Conservation (phyloP, 2,113 vertebrate genomes). For the Vulpes lagopus region DNA sequence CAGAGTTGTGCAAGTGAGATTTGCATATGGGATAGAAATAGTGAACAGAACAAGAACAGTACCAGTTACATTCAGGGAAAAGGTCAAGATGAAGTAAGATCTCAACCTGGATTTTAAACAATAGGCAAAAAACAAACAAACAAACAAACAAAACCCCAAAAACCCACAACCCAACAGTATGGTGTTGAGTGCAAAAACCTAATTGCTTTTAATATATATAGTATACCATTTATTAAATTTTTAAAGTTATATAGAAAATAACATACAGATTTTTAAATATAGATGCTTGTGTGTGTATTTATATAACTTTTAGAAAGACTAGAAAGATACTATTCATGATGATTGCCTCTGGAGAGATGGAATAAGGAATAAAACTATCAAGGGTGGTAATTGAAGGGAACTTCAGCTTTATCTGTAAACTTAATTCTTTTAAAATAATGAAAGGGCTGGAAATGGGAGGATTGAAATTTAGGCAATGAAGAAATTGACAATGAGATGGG, state of each 20-base stretch:
- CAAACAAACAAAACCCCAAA: not conserved
- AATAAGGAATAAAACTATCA: not conserved
- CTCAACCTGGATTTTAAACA: slow-evolving; percentile 7
- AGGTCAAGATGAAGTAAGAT: not conserved
- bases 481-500: not conserved
- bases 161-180: not conserved
- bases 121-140: not conserved
- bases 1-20: not conserved
- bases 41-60: not conserved
- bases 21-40: not conserved
- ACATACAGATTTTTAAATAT: not conserved
- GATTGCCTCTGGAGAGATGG: not conserved
- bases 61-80: not conserved
- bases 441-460: not conserved
- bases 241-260: not conserved
- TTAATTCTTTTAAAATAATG: not conserved
- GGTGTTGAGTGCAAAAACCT: not conserved
- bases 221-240: not conserved
- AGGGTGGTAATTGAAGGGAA: not conserved
- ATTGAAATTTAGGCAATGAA: not conserved
- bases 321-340: not conserved
- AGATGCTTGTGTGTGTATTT: not conserved
- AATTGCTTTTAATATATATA: not conserved
- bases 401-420: not conserved
- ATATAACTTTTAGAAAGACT: not conserved